Conservation (phyloP, 64 coral and sea anemone species). For the Astreopora myriophthalma region DNA sequence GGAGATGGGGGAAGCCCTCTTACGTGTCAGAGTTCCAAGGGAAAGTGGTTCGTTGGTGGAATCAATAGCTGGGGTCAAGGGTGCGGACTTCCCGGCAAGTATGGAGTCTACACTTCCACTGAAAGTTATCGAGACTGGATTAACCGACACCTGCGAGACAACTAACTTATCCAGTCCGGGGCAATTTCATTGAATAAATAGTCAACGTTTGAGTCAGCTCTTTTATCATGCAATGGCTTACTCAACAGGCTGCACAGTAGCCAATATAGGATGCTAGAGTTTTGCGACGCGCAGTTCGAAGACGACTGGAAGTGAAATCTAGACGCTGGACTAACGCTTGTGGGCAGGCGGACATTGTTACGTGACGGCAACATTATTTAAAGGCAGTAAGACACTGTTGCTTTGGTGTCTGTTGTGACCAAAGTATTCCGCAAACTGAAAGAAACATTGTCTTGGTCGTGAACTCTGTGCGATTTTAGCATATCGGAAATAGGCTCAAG, state of each 20-base stretch:
- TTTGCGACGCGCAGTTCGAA: neutral
- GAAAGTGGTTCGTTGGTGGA: constrained; percentile 63
- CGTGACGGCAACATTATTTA: neutral
- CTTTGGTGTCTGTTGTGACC: neutral
- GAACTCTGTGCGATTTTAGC: too few relatives aligned
- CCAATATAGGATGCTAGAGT: neutral
- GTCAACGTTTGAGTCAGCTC: neutral
- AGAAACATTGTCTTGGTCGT: neutral
- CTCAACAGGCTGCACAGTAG: neutral
- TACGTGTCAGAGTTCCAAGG: constrained; percentile 53
- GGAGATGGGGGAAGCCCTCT: constrained; percentile 79
- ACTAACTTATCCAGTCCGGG: neutral
- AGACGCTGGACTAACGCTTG: neutral
- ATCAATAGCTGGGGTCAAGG: constrained; percentile 70
- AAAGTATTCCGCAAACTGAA: neutral
- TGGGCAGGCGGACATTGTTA: neutral
- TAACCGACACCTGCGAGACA: constrained; percentile 7
- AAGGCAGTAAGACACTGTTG: neutral
- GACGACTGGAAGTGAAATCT: neutral
- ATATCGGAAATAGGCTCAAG: too few relatives aligned
- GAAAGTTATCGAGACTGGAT: constrained; percentile 59
- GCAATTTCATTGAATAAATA: neutral
- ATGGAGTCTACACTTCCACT: constrained; percentile 69
- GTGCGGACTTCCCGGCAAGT: constrained; percentile 54
- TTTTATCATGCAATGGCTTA: neutral